These are phyloP conservation scores for Ferdinandea cuprea DNA, from an alignment of 2,888 invertebrate species.

Conservation along the genomic window DNA sequence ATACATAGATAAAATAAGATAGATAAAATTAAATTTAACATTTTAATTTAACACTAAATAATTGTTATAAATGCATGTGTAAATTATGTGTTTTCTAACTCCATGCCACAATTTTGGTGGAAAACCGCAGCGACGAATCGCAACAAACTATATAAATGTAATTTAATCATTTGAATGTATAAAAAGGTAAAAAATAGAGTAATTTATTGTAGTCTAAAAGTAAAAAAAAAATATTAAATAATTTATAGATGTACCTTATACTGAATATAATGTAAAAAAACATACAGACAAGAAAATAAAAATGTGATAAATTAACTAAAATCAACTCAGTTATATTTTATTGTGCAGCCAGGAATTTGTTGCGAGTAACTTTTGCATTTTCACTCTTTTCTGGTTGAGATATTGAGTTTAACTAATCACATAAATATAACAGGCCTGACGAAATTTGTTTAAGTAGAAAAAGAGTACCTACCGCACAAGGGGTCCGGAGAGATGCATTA, in stretches of 20 bases:
- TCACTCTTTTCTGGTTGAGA: no score
- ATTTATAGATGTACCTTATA: constrained; percentile 74
- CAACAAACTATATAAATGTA: constrained; percentile 27
- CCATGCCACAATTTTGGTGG: constrained; percentile 9
- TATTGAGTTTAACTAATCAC: no score
- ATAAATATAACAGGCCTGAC: no score
- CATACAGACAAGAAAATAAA: constrained; percentile 59
- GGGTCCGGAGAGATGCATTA: no score
- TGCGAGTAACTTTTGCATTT: no score
- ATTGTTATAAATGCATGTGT: constrained; percentile 40
- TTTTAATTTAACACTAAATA: constrained; percentile 25
- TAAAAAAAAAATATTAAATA: constrained; percentile 56
- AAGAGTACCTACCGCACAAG: no score
- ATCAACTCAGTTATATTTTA: constrained; percentile 5
- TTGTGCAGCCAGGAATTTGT: neutral
- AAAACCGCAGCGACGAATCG: constrained; percentile 28
- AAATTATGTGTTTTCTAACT: constrained; percentile 62
- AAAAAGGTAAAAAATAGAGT: constrained; percentile 59
- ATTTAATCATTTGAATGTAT: constrained; percentile 50
- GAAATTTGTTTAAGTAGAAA: no score
- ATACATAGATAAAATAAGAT: constrained; percentile 20
- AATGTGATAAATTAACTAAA: constrained; percentile 71
- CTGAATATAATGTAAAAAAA: constrained; percentile 57
- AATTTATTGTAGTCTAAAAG: constrained; percentile 67
- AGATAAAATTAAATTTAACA: constrained; percentile 15